Evolutionary conservation across 2,888 invertebrate genomes (phyloP).

Genomic region (Boloria euphrosyne): DNA sequence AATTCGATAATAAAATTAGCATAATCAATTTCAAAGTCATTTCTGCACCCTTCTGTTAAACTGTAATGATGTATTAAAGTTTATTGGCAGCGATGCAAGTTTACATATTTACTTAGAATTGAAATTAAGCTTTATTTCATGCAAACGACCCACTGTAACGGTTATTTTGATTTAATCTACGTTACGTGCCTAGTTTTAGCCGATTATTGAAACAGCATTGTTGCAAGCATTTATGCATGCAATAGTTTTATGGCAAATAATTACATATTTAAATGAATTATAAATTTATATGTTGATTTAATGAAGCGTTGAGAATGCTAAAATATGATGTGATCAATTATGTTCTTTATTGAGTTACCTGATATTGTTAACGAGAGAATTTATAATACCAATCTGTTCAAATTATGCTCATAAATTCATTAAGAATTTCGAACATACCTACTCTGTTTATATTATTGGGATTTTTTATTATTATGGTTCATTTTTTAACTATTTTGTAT

Average conservation of each 20-base stretch:
- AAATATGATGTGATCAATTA: too few relatives aligned
- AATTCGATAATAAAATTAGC: conserved; percentile 77
- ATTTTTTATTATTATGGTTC: neutral
- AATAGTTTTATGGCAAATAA: conserved; percentile 2
- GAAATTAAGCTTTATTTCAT: conserved; percentile 78
- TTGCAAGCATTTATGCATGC: conserved; percentile 43
- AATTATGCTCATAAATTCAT: too few relatives aligned
- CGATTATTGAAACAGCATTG: conserved; percentile 54
- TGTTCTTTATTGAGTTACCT: too few relatives aligned
- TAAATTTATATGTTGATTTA: conserved; percentile 24
- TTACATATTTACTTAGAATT: conserved; percentile 68
- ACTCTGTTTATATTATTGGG: neutral
- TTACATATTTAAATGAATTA: neutral
- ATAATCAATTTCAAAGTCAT: conserved; percentile 74
- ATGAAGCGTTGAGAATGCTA: neutral
- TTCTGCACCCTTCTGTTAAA: conserved; percentile 60
- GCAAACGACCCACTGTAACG: conserved; percentile 66
- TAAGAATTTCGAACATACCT: too few relatives aligned
- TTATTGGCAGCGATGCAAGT: conserved; percentile 72
- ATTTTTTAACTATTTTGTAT: too few relatives aligned
- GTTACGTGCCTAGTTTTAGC: conserved; percentile 50
- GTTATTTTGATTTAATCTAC: conserved; percentile 66
- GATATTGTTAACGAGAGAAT: too few relatives aligned
- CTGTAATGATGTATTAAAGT: conserved; percentile 60
- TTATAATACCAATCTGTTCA: too few relatives aligned